phyloP scores from a whole-genome alignment of 1,140 invertebrate species.

The Teleopsis dalmanni region DNA sequence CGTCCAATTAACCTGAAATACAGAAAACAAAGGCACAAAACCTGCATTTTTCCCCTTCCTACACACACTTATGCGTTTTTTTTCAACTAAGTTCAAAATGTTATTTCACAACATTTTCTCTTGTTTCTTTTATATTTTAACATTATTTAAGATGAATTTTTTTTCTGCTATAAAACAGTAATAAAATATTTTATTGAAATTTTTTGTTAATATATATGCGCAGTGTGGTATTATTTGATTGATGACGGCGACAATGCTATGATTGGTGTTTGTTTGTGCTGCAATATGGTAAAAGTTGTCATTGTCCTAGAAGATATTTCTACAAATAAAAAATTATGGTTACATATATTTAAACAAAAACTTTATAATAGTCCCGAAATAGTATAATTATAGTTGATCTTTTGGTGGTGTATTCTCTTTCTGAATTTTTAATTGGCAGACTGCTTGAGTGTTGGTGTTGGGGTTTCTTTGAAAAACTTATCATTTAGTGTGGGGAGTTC shows the following conservation, averaged over 20 bases:
- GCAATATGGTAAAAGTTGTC: neutral
- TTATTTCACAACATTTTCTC: constrained; percentile 11
- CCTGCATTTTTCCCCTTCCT: no score
- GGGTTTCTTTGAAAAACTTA: no score
- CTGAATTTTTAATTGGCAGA: no score
- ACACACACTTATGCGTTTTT: neutral
- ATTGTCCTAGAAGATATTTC: neutral
- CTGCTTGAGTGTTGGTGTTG: no score
- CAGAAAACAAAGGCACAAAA: no score
- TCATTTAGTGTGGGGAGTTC: no score
- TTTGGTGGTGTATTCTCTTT: neutral
- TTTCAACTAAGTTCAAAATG: constrained; percentile 4
- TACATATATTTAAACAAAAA: no score
- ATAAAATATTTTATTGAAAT: neutral
- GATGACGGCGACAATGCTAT: neutral
- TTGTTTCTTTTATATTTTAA: neutral
- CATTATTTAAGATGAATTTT: neutral
- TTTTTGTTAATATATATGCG: neutral
- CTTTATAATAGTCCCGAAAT: neutral
- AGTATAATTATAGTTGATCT: neutral
- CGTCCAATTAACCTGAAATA: no score
- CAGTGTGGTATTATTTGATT: no score
- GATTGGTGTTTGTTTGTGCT: neutral
- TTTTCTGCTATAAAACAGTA: neutral
- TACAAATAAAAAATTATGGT: neutral